phyloP scores from a whole-genome alignment of 64 coral and sea anemone species.

The Astreopora myriophthalma region DNA sequence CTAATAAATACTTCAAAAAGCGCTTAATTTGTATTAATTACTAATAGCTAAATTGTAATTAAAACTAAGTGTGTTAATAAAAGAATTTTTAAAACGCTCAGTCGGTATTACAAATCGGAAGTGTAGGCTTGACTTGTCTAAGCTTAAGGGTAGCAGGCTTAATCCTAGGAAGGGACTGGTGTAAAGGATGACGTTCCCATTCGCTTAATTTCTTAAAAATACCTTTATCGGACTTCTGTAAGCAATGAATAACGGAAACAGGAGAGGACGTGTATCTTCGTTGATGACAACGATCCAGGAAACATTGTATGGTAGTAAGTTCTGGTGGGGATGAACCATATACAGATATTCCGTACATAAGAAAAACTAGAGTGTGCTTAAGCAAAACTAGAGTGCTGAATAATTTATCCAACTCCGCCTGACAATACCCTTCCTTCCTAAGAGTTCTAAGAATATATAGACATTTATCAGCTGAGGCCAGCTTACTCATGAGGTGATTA shows the following conservation, averaged over 20 bases:
- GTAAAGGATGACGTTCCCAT: background rate
- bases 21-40: background rate
- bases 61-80: background rate
- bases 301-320: conserved; percentile 16
- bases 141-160: background rate
- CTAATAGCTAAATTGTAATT: background rate
- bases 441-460: no score
- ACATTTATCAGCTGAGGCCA: background rate
- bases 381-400: conserved; percentile 9
- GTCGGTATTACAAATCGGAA: background rate
- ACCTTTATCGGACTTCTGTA: background rate
- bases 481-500: background rate
- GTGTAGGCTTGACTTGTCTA: background rate
- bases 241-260: background rate
- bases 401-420: conserved; percentile 22
- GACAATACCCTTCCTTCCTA: no score
- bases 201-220: background rate
- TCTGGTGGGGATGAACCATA: conserved; percentile 18
- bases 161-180: background rate
- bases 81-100: background rate
- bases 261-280: conserved; percentile 12
- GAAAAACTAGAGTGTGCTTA: no score
- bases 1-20: background rate
- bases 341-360: conserved; percentile 18
- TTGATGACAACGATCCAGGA: conserved; percentile 37